phyloP scores from a whole-genome alignment of 2,113 vertebrate genomes.

The Candoia aspera region DNA sequence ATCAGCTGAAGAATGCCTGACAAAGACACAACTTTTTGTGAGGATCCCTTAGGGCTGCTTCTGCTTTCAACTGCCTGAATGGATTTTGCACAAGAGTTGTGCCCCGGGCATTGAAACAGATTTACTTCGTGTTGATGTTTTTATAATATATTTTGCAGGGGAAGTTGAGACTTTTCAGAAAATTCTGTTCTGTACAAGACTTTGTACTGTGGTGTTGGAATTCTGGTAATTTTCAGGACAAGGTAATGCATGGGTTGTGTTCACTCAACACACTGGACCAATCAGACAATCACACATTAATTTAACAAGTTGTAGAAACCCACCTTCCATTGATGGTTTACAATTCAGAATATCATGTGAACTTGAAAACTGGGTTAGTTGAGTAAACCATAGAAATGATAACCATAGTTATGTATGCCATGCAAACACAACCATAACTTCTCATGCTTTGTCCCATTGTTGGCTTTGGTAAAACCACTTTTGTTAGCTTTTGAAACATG shows the following conservation, averaged over 20 bases:
- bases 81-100: no score
- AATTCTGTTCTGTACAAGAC: not conserved
- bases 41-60: constrained; percentile 16
- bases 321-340: no score
- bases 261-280: no score
- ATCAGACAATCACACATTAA: no score
- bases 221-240: no score
- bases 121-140: not conserved
- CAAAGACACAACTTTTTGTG: constrained; percentile 32
- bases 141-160: not conserved
- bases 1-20: constrained; percentile 37
- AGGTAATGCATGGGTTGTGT: no score
- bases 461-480: not conserved
- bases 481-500: not conserved
- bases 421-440: no score
- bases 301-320: no score
- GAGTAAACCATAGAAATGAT: no score
- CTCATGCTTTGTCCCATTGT: not conserved
- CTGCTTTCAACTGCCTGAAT: constrained; percentile 29
- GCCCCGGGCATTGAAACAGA: constrained; percentile 14
- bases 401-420: no score
- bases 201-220: not conserved
- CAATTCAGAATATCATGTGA: no score
- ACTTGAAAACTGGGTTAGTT: no score
- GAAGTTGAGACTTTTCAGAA: not conserved